Conservation (phyloP, 1,140 invertebrate species). For the Drosophila bocqueti region DNA sequence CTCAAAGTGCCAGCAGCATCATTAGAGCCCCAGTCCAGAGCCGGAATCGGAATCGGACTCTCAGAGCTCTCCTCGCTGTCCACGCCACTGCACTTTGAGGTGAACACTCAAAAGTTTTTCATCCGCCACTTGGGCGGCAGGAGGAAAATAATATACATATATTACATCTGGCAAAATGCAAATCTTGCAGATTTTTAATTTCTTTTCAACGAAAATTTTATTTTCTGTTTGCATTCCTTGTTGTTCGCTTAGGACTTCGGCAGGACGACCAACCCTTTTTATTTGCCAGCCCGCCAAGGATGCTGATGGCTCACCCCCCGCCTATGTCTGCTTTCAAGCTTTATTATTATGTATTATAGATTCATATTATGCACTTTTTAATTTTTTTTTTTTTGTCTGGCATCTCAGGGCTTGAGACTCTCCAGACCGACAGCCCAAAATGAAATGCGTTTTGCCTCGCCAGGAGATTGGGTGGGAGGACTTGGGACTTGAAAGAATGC, state of each 20-base stretch:
- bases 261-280: slow-evolving; percentile 67
- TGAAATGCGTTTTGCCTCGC: slow-evolving; percentile 58
- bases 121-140: slow-evolving; percentile 1
- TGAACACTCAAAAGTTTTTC: slow-evolving; percentile 76
- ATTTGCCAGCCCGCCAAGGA: slow-evolving; percentile 59
- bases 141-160: slow-evolving; percentile 59
- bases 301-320: slow-evolving; percentile 19
- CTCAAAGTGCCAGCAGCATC: slow-evolving; percentile 59
- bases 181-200: slow-evolving; percentile 84
- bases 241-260: slow-evolving; percentile 53
- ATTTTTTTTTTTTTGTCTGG: slow-evolving; percentile 76
- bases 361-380: slow-evolving; percentile 83
- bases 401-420: slow-evolving; percentile 41
- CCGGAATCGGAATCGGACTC: background rate
- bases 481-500: background rate
- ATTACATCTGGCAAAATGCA: slow-evolving; percentile 69
- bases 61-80: slow-evolving; percentile 50
- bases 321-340: slow-evolving; percentile 59
- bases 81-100: slow-evolving; percentile 78
- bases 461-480: background rate
- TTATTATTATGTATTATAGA: slow-evolving; percentile 83
- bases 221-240: slow-evolving; percentile 83
- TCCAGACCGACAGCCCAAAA: slow-evolving; percentile 46
- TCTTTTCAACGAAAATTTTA: slow-evolving; percentile 83
- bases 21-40: slow-evolving; percentile 34